phyloP scores from a whole-genome alignment of 2,888 invertebrate genomes.

The Drosophila nigritarsus region DNA sequence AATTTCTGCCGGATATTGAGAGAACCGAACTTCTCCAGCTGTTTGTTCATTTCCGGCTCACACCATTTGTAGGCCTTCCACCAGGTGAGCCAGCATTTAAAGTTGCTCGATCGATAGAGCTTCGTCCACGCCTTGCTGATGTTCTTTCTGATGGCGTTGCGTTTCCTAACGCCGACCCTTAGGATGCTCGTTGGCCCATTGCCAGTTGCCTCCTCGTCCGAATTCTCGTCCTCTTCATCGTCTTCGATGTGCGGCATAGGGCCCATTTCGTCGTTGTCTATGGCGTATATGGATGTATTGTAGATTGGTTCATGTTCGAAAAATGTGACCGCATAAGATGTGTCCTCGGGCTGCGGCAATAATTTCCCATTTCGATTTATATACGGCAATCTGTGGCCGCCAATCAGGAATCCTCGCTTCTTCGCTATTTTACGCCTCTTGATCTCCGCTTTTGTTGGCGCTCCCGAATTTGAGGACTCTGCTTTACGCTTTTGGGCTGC shows the following conservation, averaged over 20 bases:
- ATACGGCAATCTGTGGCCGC: conserved; percentile 51
- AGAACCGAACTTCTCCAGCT: conserved; percentile 31
- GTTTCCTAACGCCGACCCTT: background rate
- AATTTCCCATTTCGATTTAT: background rate
- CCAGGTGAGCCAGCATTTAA: conserved; percentile 54
- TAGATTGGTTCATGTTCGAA: conserved; percentile 55
- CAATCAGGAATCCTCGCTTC: conserved; percentile 43
- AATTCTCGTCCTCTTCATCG: conserved; percentile 17
- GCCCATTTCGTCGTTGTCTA: conserved; percentile 12
- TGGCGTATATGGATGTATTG: conserved; percentile 30
- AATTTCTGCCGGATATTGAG: conserved; percentile 38
- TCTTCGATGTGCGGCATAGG: background rate
- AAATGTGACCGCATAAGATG: conserved; percentile 61
- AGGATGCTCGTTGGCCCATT: background rate
- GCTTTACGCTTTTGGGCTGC: conserved; percentile 48
- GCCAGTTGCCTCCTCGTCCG: conserved; percentile 26
- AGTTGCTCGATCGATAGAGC: conserved; percentile 37
- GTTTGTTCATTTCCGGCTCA: conserved; percentile 45
- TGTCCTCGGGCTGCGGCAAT: conserved; percentile 50
- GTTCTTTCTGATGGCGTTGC: conserved; percentile 2
- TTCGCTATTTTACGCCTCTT: conserved; percentile 19
- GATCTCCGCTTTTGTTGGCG: background rate
- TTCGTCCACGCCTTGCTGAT: conserved; percentile 38
- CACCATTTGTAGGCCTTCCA: conserved; percentile 63
- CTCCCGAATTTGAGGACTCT: background rate